A percentile compares a stretch with the other conserved stretches of the same genome.
Conservation (phyloP, 1,140 invertebrate species). For the Heliconius congener region DNA sequence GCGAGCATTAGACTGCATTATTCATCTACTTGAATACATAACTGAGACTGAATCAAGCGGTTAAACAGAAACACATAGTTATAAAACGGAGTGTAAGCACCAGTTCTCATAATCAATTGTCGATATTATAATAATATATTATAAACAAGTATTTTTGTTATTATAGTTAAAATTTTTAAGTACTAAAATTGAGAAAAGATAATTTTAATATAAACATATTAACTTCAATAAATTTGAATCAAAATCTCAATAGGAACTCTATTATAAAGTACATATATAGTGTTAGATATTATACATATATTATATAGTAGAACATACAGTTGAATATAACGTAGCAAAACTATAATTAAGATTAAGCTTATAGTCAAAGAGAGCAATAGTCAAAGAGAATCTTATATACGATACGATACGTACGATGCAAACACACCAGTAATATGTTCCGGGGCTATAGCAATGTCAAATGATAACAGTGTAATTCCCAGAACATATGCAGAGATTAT, state of each 20-base stretch:
- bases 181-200: too few species aligned
- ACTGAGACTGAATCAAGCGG: background rate
- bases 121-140: too few species aligned
- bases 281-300: background rate
- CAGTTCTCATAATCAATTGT: background rate
- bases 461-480: conserved; percentile 37
- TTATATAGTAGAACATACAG: background rate
- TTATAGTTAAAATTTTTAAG: too few species aligned
- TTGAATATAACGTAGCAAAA: background rate
- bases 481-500: conserved; percentile 38
- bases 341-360: background rate
- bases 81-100: too few species aligned
- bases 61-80: background rate
- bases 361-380: conserved; percentile 6
- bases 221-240: background rate
- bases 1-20: background rate
- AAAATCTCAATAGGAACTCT: background rate
- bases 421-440: conserved; percentile 14
- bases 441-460: conserved; percentile 32
- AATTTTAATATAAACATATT: too few species aligned
- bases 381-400: conserved; percentile 8
- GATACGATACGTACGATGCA: background rate
- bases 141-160: too few species aligned
- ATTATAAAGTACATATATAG: background rate
- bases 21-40: background rate